Conservation (phyloP, 2,797 vertebrate species). For the Myotis daubentonii region DNA sequence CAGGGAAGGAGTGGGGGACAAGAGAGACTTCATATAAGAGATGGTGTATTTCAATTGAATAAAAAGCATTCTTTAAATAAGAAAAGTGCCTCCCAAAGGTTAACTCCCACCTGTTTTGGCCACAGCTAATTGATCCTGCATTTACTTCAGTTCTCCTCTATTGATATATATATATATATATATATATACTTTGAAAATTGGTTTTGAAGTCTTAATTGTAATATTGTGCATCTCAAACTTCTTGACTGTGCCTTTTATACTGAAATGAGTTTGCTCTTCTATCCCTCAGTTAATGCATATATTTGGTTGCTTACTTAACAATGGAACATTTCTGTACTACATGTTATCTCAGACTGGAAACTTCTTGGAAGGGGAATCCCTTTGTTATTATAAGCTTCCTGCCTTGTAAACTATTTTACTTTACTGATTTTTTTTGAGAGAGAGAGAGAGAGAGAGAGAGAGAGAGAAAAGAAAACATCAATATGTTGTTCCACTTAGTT, state of each 20-base stretch:
- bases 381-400: conserved; percentile 54
- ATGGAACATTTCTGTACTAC: conserved; percentile 24
- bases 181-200: conserved; percentile 46
- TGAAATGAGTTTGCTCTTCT: conserved; percentile 31
- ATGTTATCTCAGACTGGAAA: conserved; percentile 2
- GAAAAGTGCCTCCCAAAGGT: background rate
- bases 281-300: background rate
- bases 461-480: background rate
- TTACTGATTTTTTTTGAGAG: background rate
- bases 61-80: conserved; percentile 19
- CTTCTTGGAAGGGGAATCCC: conserved; percentile 28
- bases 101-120: background rate
- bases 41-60: background rate
- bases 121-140: background rate
- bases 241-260: conserved; percentile 43
- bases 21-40: conserved; percentile 5
- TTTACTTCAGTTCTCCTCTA: background rate
- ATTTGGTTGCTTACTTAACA: conserved; percentile 47
- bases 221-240: conserved; percentile 30
- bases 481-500: background rate
- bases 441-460: background rate
- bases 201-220: conserved; percentile 52
- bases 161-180: conserved; percentile 32
- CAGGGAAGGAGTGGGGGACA: background rate
- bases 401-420: background rate